Evolutionary conservation across 2,113 vertebrate species (phyloP).

Genomic region (Perognathus longimembris): DNA sequence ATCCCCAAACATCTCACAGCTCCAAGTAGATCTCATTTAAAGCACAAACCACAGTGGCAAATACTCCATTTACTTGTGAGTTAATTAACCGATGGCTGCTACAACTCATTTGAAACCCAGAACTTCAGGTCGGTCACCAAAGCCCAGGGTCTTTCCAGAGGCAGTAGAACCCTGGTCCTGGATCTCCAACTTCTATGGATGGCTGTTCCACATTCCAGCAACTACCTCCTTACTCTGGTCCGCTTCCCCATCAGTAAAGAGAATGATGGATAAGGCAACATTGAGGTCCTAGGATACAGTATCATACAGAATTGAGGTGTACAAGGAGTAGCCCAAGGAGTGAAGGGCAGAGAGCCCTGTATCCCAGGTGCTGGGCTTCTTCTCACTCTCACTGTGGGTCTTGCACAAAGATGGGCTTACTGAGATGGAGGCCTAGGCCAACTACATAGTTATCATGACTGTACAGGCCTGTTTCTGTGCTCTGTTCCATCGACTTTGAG

Average conservation of each 20-base stretch:
- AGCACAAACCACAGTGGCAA: background rate
- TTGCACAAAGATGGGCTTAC: background rate
- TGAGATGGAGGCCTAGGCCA: background rate
- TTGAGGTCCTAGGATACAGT: background rate
- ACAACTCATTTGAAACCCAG: background rate
- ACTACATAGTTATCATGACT: background rate
- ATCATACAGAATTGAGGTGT: background rate
- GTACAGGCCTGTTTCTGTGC: constrained; percentile 44
- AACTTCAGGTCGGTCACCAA: background rate
- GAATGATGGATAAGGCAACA: background rate
- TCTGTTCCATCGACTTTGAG: constrained; percentile 38
- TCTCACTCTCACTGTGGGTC: background rate
- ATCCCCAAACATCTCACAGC: background rate
- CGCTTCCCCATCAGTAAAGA: background rate
- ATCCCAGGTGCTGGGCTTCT: background rate
- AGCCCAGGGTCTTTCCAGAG: background rate
- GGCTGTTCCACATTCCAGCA: background rate
- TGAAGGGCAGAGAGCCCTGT: background rate
- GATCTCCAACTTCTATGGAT: background rate
- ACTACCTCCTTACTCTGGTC: background rate
- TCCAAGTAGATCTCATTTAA: background rate
- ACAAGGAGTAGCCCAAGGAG: background rate
- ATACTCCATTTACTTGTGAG: background rate
- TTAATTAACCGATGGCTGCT: background rate
- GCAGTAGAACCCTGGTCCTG: background rate